Base-by-base conservation (phyloP, 1,140 invertebrate species). In the Pentalonia nigronervosa region DNA sequence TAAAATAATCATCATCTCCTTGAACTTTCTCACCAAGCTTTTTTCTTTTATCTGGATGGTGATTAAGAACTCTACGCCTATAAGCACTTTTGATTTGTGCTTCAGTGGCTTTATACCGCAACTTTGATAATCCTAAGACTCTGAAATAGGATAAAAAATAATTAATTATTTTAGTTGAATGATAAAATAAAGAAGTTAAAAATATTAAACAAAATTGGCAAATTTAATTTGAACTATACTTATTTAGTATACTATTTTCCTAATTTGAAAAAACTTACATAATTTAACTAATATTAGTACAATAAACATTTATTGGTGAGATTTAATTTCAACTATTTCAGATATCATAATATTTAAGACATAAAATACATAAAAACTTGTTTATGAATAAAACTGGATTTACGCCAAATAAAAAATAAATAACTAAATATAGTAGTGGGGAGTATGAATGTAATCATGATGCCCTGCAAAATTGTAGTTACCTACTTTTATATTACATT, bases 1-100 rank as follows among this genome's bases (percentile, higher is more conserved):
- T 98, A 95, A 99, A 99, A 95, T 99, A 99, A 96, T 99, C 99
- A 95, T 99, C 97, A 94, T 98, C 98, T 3, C 96, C 96, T 94
- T 97, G 96, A 23, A 99, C 96, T 94, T 98, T 97, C 95, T 98
- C 98, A 83, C 98, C 97, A 95, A 97, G 96, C 91, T 97, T 97
- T 96, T 98, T 97, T 93, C 99, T 96, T 95, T 99, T 99, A 95
- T 99, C 99, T 0, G 99, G 99, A 96, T 99, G 99, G 95, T 99
- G 99, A 94, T 97, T 97, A 48, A 99, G 96, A 50, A 99, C 99
- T 96, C 98, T 98, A 94, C 96, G 96, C 94, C 97, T 96, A 97
- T 98, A 99, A 56, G 98, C 98, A 95, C 97, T 97, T 95, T 98
- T 99, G 56, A 99, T 98, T 94, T 99, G 97, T 94, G 99, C 98